These are phyloP conservation scores for Pteropus rufus DNA, from an alignment of 2,797 vertebrate species.

Conservation along the genomic window DNA sequence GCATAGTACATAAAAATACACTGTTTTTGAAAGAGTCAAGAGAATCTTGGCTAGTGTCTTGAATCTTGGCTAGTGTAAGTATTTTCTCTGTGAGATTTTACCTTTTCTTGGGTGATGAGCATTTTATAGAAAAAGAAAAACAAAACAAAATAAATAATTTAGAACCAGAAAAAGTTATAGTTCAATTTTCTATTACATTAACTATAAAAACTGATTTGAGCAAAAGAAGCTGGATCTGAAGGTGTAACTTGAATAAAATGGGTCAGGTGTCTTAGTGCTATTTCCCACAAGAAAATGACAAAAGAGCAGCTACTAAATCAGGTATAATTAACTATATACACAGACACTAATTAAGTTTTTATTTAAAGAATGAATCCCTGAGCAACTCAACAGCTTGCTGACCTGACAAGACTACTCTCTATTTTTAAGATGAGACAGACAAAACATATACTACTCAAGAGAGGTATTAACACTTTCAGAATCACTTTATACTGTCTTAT, in stretches of 20 bases:
- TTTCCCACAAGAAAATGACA: conserved; percentile 34
- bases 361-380: conserved; percentile 63
- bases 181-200: background rate
- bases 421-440: background rate
- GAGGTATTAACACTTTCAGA: background rate
- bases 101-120: background rate
- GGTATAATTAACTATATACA: conserved; percentile 54
- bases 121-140: background rate
- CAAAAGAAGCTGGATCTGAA: conserved; percentile 9
- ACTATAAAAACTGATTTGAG: conserved; percentile 2
- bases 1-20: background rate
- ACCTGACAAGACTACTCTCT: background rate
- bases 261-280: conserved; percentile 45
- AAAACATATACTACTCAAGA: background rate
- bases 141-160: background rate
- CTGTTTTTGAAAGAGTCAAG: background rate
- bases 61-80: background rate
- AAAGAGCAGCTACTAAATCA: conserved; percentile 27
- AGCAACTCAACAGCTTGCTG: conserved; percentile 37
- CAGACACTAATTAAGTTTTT: conserved; percentile 57
- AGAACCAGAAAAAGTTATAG: conserved; percentile 7
- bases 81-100: conserved; percentile 36
- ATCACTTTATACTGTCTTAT: background rate
- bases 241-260: conserved; percentile 29
- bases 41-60: no score